A percentile compares a stretch with the other conserved stretches of the same genome.
Evolutionary conservation across 2,888 invertebrate genomes (phyloP).

Genomic region (Periphyllus acericola): DNA sequence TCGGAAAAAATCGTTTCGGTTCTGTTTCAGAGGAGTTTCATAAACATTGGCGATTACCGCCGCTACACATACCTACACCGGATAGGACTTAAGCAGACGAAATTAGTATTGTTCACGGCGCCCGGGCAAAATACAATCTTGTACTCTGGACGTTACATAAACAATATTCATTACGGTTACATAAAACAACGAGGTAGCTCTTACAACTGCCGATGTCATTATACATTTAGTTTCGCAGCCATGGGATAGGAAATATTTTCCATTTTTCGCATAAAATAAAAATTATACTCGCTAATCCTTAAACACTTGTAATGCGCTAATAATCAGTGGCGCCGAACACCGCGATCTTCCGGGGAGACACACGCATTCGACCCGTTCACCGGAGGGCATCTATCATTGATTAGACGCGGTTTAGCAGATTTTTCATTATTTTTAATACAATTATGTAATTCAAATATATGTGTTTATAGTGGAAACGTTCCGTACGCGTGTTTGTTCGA

Average conservation of each 20-base stretch:
- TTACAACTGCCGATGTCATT: neutral
- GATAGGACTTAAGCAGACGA: neutral
- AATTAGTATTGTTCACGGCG: slow-evolving; percentile 21
- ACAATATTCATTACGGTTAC: slow-evolving; percentile 14
- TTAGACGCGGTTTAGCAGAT: no score
- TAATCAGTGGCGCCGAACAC: neutral
- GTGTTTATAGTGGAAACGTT: no score
- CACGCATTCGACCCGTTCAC: no score
- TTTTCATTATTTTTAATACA: no score
- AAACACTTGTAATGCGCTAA: neutral
- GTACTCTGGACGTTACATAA: slow-evolving; percentile 9
- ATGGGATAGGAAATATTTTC: slow-evolving; percentile 6
- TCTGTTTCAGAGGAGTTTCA: slow-evolving; percentile 11
- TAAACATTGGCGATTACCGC: slow-evolving; percentile 11
- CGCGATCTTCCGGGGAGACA: neutral
- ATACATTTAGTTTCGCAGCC: neutral
- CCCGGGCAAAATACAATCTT: neutral
- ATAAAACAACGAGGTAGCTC: slow-evolving; percentile 8
- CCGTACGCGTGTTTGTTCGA: no score
- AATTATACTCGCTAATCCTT: neutral
- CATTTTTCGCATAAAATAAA: slow-evolving; percentile 1
- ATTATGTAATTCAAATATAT: no score
- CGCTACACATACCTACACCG: neutral
- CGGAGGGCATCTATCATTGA: no score
- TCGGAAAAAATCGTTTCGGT: neutral